A percentile compares a stretch with the other conserved stretches of the same genome.
These are phyloP conservation scores for Empidonax alnorum DNA, from an alignment of 2,113 vertebrate genomes.

Conservation along the genomic window DNA sequence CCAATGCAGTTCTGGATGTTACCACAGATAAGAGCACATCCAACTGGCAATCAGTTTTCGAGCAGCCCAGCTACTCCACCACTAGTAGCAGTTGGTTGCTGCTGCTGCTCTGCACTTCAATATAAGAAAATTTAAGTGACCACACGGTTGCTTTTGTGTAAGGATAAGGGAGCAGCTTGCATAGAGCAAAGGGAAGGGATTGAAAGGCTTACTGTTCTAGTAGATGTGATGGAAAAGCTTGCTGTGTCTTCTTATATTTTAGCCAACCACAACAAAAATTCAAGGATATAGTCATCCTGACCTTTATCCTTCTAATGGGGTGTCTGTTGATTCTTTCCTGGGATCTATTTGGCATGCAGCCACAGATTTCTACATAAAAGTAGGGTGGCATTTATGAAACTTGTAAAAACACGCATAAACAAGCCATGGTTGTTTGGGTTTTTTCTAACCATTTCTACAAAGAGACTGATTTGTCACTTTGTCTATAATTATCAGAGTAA, in stretches of 20 bases:
- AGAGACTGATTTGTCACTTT: not conserved
- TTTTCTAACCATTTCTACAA: not conserved
- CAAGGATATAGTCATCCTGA: not conserved
- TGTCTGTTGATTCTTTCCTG: not conserved
- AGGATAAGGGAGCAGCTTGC: not conserved
- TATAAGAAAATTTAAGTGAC: not conserved
- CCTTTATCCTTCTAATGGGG: not conserved
- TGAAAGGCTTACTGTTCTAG: not conserved
- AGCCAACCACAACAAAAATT: not conserved
- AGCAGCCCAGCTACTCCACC: not conserved
- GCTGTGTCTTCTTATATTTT: not conserved
- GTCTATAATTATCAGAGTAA: not conserved
- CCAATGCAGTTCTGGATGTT: not conserved
- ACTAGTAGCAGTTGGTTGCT: not conserved
- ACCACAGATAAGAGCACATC: not conserved
- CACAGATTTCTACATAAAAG: not conserved
- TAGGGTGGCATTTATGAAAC: not conserved
- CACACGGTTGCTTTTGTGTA: not conserved
- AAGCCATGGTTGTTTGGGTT: accelerated
- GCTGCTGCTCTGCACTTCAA: not conserved
- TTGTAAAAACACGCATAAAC: not conserved
- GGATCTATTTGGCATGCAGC: not conserved
- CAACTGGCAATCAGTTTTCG: not conserved
- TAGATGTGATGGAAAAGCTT: not conserved
- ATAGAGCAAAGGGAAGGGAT: not conserved